These are phyloP conservation scores for Neria commutata DNA, from an alignment of 2,888 invertebrate species.

Conservation along the genomic window DNA sequence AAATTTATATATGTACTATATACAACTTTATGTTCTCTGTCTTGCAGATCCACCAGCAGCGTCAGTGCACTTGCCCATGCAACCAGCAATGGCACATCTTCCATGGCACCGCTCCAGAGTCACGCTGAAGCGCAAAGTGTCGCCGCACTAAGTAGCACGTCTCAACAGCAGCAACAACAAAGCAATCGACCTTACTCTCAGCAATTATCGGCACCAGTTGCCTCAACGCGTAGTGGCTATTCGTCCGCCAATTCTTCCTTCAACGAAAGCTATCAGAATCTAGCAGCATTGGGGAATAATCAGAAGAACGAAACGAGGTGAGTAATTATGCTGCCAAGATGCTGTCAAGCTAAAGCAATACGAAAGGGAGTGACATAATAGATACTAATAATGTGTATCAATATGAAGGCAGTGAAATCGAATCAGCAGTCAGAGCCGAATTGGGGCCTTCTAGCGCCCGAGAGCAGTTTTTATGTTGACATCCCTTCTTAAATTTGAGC, in stretches of 20 bases:
- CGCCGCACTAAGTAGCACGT: slow-evolving; percentile 46
- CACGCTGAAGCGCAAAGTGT: slow-evolving; percentile 50
- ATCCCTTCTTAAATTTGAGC: no score
- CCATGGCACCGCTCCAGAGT: slow-evolving; percentile 59
- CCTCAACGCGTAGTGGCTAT: slow-evolving; percentile 23
- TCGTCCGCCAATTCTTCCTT: slow-evolving; percentile 20
- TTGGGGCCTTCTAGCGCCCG: no score
- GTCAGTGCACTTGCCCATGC: slow-evolving; percentile 50
- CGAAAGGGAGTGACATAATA: no score
- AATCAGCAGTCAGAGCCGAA: no score
- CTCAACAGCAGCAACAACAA: slow-evolving; percentile 18
- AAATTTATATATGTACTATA: no score
- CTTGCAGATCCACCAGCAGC: slow-evolving; percentile 57
- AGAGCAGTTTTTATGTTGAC: no score
- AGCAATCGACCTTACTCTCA: slow-evolving; percentile 28
- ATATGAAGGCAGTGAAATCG: no score
- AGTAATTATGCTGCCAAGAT: slow-evolving; percentile 3
- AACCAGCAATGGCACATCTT: slow-evolving; percentile 46
- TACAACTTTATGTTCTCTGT: no score
- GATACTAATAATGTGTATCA: no score
- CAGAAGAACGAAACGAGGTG: slow-evolving; percentile 15
- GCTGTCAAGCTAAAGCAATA: no score
- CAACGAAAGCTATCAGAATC: slow-evolving; percentile 22
- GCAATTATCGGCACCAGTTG: slow-evolving; percentile 35
- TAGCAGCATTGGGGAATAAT: slow-evolving; percentile 21